Evolutionary conservation across 2,888 invertebrate genomes (phyloP).

Genomic region (Tetheella fluctuosa): DNA sequence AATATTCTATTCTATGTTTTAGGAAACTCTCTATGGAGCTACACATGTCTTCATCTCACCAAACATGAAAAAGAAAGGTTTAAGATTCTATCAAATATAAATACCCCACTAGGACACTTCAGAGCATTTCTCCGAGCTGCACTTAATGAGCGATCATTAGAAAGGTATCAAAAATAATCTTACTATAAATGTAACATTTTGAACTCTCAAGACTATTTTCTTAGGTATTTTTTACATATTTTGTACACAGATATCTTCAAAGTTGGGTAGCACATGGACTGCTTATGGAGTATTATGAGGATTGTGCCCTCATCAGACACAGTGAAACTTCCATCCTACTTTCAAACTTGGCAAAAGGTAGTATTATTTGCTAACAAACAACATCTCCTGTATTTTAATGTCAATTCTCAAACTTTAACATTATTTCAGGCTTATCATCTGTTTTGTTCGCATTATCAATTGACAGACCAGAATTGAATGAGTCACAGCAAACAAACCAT

Average conservation of each 20-base stretch:
- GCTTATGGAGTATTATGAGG: slow-evolving; percentile 90
- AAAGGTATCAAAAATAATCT: slow-evolving; percentile 72
- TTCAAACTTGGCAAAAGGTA: slow-evolving; percentile 94
- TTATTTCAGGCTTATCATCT: slow-evolving; percentile 89
- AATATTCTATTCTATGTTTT: too few relatives aligned
- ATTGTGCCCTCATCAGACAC: slow-evolving; percentile 93
- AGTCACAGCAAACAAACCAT: slow-evolving; percentile 78
- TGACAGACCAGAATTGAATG: slow-evolving; percentile 92
- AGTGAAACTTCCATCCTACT: slow-evolving; percentile 90
- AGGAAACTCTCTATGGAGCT: slow-evolving; percentile 90
- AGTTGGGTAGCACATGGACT: slow-evolving; percentile 88
- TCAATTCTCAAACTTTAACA: slow-evolving; percentile 23
- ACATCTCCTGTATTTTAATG: not conserved
- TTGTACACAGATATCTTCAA: slow-evolving; percentile 86
- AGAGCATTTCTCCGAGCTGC: slow-evolving; percentile 95
- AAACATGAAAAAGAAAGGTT: slow-evolving; percentile 95
- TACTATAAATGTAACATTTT: not conserved
- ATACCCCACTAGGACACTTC: slow-evolving; percentile 88
- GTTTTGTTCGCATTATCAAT: slow-evolving; percentile 96
- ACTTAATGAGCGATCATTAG: slow-evolving; percentile 95
- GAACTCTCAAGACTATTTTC: too few relatives aligned
- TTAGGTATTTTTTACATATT: too few relatives aligned
- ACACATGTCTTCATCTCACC: slow-evolving; percentile 90
- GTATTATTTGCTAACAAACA: slow-evolving; percentile 22
- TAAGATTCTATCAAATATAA: slow-evolving; percentile 82